A percentile compares a stretch with the other conserved stretches of the same genome.
Conservation (phyloP, 2,888 invertebrate species). For the Omphaloscelis lunosa region DNA sequence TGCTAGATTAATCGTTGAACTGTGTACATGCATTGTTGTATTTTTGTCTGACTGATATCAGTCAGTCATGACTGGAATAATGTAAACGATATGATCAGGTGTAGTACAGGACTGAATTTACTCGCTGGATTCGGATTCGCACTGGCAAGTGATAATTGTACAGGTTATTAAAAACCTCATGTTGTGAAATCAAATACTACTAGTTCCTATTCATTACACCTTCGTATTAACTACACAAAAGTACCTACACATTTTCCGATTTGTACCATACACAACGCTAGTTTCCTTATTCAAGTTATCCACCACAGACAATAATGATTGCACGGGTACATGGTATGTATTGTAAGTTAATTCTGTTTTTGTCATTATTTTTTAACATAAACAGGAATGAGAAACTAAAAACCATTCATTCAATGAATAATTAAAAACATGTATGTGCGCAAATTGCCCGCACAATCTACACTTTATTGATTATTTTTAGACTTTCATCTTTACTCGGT, state of each 20-base stretch:
- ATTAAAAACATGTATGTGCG: constrained; percentile 19
- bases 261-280: not conserved
- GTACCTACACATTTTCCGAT: no score
- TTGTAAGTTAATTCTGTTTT: constrained; percentile 11
- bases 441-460: not conserved
- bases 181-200: not conserved
- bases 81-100: no score
- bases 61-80: no score
- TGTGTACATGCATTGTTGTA: no score
- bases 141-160: no score
- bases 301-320: not conserved
- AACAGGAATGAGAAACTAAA: constrained; percentile 13
- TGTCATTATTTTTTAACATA: not conserved
- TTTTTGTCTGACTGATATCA: no score
- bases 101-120: no score
- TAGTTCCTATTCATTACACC: no score
- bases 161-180: no score
- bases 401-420: not conserved
- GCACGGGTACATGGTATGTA: not conserved
- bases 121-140: no score
- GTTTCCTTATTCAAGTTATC: not conserved
- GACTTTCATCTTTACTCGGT: not conserved
- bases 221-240: no score
- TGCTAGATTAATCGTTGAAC: no score
- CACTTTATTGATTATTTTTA: not conserved